A percentile compares a stretch with the other conserved stretches of the same genome.
phyloP scores from a whole-genome alignment of 2,113 vertebrate species.

The Gavialis gangeticus region DNA sequence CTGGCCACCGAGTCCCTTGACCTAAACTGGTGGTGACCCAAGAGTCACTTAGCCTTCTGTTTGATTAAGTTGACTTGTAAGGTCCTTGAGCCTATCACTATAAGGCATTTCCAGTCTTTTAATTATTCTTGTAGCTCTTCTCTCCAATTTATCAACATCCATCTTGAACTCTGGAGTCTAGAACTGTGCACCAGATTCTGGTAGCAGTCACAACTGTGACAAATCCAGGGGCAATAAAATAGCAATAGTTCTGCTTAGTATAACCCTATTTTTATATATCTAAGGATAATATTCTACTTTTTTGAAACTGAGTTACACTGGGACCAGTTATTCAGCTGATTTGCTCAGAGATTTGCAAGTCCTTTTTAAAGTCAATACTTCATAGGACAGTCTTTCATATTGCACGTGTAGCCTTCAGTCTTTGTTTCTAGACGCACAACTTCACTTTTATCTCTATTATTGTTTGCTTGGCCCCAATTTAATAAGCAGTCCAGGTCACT shows the following conservation, averaged over 20 bases:
- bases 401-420: background rate
- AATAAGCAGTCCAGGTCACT: background rate
- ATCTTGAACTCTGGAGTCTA: background rate
- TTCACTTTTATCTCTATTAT: background rate
- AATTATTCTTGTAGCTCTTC: background rate
- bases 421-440: background rate
- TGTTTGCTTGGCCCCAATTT: background rate
- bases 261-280: background rate
- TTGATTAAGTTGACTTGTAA: background rate
- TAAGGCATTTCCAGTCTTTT: background rate
- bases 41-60: background rate
- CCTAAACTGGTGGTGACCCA: too few relatives aligned
- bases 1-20: too few relatives aligned
- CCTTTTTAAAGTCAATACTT: background rate
- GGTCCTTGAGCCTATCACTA: fast-evolving
- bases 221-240: background rate
- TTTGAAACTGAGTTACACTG: background rate
- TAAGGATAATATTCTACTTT: background rate
- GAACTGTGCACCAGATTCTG: background rate
- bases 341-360: background rate
- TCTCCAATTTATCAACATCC: background rate
- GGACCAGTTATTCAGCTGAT: background rate
- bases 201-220: background rate
- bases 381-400: background rate
- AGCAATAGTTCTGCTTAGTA: background rate